A percentile compares a stretch with the other conserved stretches of the same genome.
phyloP scores from a whole-genome alignment of 2,797 vertebrate genomes.

The Carduelis carduelis region DNA sequence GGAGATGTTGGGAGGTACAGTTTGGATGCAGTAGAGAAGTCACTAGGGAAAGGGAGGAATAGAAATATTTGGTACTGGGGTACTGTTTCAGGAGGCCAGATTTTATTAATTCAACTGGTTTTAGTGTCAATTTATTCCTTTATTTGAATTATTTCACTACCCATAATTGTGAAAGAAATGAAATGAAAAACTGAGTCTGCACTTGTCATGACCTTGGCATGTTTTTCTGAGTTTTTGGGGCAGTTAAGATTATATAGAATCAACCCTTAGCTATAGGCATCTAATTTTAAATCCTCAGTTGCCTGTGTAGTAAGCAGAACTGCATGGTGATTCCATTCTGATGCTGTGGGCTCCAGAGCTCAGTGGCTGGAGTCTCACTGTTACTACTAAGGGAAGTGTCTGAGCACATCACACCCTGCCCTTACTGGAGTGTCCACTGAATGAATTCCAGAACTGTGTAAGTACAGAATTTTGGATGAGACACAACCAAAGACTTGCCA shows the following conservation, averaged over 20 bases:
- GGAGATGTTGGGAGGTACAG: accelerated
- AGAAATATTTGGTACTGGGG: background rate
- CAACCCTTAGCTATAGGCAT: background rate
- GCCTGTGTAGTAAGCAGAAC: background rate
- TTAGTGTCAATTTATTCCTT: background rate
- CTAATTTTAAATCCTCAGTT: background rate
- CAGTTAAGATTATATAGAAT: background rate
- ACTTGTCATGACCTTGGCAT: background rate
- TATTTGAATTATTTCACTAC: background rate
- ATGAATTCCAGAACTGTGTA: background rate
- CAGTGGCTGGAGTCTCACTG: background rate
- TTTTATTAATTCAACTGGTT: background rate
- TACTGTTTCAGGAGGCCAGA: background rate
- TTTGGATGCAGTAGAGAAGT: background rate
- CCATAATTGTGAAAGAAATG: background rate
- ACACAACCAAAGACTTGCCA: background rate
- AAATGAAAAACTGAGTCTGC: background rate
- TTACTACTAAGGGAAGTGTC: background rate
- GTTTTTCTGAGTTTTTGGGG: background rate
- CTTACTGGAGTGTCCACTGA: background rate
- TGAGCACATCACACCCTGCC: background rate
- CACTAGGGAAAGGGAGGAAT: background rate
- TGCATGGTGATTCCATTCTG: background rate
- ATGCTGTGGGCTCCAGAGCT: background rate
- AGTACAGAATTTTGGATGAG: background rate